Base-by-base conservation (phyloP, 2,797 vertebrate species). In the Onychomys torridus region DNA sequence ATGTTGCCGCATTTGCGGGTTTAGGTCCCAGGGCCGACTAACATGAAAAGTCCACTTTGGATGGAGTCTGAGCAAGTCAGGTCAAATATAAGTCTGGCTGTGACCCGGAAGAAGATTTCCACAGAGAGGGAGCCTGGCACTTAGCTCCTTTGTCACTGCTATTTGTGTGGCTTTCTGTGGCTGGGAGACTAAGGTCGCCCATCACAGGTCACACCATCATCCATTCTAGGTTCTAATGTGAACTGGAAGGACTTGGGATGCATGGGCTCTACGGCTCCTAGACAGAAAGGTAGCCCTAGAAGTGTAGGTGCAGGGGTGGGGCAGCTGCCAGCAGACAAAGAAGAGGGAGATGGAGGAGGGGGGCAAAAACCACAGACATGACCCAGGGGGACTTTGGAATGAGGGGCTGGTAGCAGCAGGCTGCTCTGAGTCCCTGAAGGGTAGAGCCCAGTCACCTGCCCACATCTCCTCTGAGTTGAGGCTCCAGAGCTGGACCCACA, bases 401-500 rank as follows among this genome's bases (percentile, higher is more conserved):
- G 17, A 79, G 9, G 9, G 32, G 10, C 25, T 61, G 67, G 84
- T 13, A 55, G 67, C 23, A 25, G 86, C 32, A 76, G 82, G 11
- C 95, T 69, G 16, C 43, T 49, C 21, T 2, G 75, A 14, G 55
- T 16, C 32, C 75, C 73, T 71, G 14, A 17, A 43, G 65, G 82
- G 8, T 23, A n/a, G 82, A 32, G 27, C 46, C 79, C 34, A 2
- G n/a, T 43, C 1, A 0, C 69, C 61, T 75, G 85, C 61, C 81
- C 81, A 16, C 63, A 8, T 2, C 40, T 81, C 2, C 69, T 69
- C 84, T 21, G 49, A 77, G 84, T 67, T 1, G 9, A 69, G 89
- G 71, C 89, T 97, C 23, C 16, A 75, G 90, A 90, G 46, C 96
- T 76, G n/a, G 86, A 77, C 81, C 43, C 40, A 43, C 5, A 17